These are phyloP conservation scores for Acestrorhynchus altus DNA, from an alignment of 2,797 vertebrate species.

Conservation along the genomic window DNA sequence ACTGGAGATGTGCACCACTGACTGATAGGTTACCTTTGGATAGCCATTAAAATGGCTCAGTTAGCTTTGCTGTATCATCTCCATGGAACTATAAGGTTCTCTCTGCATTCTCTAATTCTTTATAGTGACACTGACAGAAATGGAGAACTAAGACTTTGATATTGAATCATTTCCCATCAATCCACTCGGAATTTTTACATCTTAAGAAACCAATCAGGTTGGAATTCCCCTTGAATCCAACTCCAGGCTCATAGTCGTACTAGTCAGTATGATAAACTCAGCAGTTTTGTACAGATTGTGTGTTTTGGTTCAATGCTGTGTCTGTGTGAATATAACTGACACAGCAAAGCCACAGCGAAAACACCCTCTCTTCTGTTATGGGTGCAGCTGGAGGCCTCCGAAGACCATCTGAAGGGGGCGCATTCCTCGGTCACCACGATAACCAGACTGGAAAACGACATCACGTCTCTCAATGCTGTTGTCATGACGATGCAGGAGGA, in stretches of 20 bases:
- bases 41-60: too few relatives aligned
- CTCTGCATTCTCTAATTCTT: too few relatives aligned
- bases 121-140: too few relatives aligned
- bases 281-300: not conserved
- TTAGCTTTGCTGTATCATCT: too few relatives aligned
- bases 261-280: not conserved
- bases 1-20: too few relatives aligned
- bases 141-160: too few relatives aligned
- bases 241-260: not conserved
- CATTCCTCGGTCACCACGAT: constrained; percentile 78
- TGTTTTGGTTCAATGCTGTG: constrained; percentile 17
- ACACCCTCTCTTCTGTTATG: constrained; percentile 90
- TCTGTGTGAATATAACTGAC: constrained; percentile 47
- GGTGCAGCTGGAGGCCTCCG: constrained; percentile 91
- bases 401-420: constrained; percentile 80
- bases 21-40: too few relatives aligned
- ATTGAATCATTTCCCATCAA: not conserved
- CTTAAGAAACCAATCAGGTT: not conserved
- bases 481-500: constrained; percentile 77
- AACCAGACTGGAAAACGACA: constrained; percentile 81
- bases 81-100: too few relatives aligned
- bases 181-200: not conserved
- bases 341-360: constrained; percentile 68
- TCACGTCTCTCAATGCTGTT: constrained; percentile 77
- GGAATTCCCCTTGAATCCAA: not conserved